Conservation (phyloP, 2,113 vertebrate species). For the Etheostoma spectabile region DNA sequence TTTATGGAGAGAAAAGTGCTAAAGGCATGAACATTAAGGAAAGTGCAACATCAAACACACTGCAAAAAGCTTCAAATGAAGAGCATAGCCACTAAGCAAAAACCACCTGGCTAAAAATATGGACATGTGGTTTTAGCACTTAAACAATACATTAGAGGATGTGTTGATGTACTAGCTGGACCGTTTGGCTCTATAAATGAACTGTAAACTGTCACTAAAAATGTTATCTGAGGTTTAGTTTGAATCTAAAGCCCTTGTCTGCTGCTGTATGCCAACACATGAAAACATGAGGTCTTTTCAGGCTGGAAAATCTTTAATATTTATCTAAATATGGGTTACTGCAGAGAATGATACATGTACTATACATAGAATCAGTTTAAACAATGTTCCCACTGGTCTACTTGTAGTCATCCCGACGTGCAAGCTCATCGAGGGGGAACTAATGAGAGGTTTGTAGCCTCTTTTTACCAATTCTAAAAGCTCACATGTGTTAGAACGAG, state of each 20-base stretch:
- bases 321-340: slow-evolving; percentile 45
- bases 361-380: slow-evolving; percentile 27
- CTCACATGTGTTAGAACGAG: slow-evolving; percentile 60
- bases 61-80: not conserved
- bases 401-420: not conserved
- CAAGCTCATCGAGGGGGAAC: slow-evolving; percentile 41
- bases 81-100: not conserved
- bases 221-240: slow-evolving; percentile 9
- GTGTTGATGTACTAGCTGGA: slow-evolving; percentile 21
- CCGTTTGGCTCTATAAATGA: not conserved
- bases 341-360: slow-evolving; percentile 4
- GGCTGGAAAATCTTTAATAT: slow-evolving; percentile 29
- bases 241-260: slow-evolving; percentile 14
- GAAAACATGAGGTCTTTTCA: not conserved
- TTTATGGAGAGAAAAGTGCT: slow-evolving; percentile 53
- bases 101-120: slow-evolving; percentile 18
- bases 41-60: slow-evolving; percentile 38
- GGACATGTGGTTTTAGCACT: slow-evolving; percentile 26
- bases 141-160: not conserved
- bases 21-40: slow-evolving; percentile 19
- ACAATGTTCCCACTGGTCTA: slow-evolving; percentile 14
- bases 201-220: not conserved
- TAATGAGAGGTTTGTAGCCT: slow-evolving; percentile 51
- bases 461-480: slow-evolving; percentile 35
- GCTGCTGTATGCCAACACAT: slow-evolving; percentile 19